Conservation (phyloP, 1,140 invertebrate genomes). For the Drosophila suzukii region DNA sequence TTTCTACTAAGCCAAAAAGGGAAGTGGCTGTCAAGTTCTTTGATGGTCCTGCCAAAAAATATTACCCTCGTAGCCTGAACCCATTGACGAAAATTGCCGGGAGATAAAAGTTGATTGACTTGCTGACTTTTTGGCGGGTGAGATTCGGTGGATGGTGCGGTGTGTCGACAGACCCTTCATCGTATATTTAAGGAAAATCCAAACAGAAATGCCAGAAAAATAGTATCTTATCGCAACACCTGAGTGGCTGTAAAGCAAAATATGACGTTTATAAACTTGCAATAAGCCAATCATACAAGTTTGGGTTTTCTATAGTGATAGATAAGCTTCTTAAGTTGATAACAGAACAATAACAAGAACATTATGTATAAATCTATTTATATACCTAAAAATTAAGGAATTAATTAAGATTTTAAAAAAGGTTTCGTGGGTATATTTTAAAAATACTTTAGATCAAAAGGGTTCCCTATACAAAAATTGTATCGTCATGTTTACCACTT, state of each 20-base stretch:
- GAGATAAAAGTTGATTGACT: conserved; percentile 55
- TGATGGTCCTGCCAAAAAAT: conserved; percentile 54
- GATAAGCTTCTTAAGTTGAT: not conserved
- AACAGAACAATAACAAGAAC: not conserved
- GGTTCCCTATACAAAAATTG: too few species aligned
- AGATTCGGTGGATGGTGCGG: not conserved
- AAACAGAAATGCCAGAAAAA: conserved; percentile 2
- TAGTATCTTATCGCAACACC: conserved; percentile 28
- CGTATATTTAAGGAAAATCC: conserved; percentile 9
- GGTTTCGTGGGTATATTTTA: too few species aligned
- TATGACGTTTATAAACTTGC: not conserved
- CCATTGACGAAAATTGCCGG: conserved; percentile 30
- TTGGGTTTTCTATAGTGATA: not conserved
- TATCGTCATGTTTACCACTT: too few species aligned
- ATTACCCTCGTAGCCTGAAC: conserved; percentile 39
- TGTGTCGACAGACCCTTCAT: not conserved
- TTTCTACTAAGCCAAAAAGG: conserved; percentile 37
- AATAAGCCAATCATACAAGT: conserved; percentile 8
- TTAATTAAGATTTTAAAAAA: too few species aligned
- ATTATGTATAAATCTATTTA: too few species aligned
- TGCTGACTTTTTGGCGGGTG: conserved; percentile 4
- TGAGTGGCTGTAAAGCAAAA: conserved; percentile 8
- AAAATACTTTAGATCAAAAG: too few species aligned
- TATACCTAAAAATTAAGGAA: too few species aligned
- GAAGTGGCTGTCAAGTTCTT: conserved; percentile 51